Conservation (phyloP, 1,140 invertebrate genomes). For the Formica exsecta region DNA sequence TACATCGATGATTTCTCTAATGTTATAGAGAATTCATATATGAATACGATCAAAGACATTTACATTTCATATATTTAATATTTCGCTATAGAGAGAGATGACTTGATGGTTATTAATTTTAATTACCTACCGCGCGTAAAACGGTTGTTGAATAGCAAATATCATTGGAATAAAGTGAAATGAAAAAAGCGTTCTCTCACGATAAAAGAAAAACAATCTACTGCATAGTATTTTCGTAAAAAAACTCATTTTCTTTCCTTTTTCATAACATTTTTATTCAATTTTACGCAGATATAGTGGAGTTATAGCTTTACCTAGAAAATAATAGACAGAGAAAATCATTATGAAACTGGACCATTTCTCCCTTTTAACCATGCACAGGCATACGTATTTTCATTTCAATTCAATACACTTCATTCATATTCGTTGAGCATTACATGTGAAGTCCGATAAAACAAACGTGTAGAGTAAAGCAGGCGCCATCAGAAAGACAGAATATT, state of each 20-base stretch:
- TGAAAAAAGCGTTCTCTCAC: neutral
- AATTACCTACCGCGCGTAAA: conserved; percentile 36
- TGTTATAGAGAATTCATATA: neutral
- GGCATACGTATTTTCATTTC: conserved; percentile 54
- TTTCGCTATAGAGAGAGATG: conserved; percentile 8
- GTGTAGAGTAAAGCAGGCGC: conserved; percentile 18
- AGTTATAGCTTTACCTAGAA: conserved; percentile 17
- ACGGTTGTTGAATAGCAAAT: conserved; percentile 58
- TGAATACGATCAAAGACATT: conserved; percentile 37
- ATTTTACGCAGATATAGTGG: conserved; percentile 35
- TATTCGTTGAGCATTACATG: conserved; percentile 47
- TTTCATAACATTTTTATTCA: conserved; percentile 48
- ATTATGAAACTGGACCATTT: conserved; percentile 37
- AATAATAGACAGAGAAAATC: conserved; percentile 44
- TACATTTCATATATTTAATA: conserved; percentile 50
- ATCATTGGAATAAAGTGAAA: conserved; percentile 41
- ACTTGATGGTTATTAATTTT: conserved; percentile 55
- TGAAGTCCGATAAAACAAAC: conserved; percentile 53
- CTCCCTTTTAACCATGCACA: neutral
- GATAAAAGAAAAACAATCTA: conserved; percentile 41
- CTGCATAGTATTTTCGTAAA: conserved; percentile 36
- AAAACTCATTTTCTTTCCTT: conserved; percentile 21
- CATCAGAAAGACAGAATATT: conserved; percentile 47
- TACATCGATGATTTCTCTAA: conserved; percentile 13
- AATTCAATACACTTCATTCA: conserved; percentile 58